phyloP scores from a whole-genome alignment of 30 jellyfish, hydroid and myxozoan genomes.

The Morbakka virulenta region DNA sequence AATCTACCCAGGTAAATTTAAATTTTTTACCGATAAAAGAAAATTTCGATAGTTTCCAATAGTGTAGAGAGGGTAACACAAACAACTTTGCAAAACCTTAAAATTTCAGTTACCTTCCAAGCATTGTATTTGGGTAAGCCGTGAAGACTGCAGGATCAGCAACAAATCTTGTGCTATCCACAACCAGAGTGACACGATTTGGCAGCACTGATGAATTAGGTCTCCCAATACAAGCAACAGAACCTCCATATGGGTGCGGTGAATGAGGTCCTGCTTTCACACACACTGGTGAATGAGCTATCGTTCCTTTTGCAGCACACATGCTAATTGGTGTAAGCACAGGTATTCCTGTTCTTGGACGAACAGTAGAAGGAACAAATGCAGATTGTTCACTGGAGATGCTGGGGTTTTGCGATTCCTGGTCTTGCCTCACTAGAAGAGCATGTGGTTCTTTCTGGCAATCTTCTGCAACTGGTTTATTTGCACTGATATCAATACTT shows the following conservation, averaged over 20 bases:
- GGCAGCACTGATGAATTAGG: slow-evolving; percentile 26
- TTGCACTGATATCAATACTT: slow-evolving; percentile 60
- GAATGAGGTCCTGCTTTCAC: not conserved
- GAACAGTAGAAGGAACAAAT: not conserved
- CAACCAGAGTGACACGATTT: slow-evolving; percentile 65
- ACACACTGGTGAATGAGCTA: not conserved
- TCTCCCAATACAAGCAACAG: not conserved
- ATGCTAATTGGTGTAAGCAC: slow-evolving; percentile 1
- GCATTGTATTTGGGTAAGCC: slow-evolving; percentile 81
- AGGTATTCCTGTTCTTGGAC: not conserved
- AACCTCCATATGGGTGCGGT: not conserved
- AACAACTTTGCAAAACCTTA: not conserved
- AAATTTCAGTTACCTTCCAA: slow-evolving; percentile 69
- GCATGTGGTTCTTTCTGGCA: not conserved
- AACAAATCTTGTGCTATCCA: slow-evolving; percentile 77
- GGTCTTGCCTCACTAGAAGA: not conserved
- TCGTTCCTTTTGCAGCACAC: not conserved
- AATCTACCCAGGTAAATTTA: not conserved
- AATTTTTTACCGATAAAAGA: not conserved
- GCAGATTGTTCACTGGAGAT: not conserved
- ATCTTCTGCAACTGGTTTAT: not conserved
- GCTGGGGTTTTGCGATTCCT: not conserved
- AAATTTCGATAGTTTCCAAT: not conserved
- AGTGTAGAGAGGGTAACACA: not conserved
- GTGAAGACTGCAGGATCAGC: slow-evolving; percentile 71